phyloP scores from a whole-genome alignment of 2,888 invertebrate species.

The Deilephila elpenor region DNA sequence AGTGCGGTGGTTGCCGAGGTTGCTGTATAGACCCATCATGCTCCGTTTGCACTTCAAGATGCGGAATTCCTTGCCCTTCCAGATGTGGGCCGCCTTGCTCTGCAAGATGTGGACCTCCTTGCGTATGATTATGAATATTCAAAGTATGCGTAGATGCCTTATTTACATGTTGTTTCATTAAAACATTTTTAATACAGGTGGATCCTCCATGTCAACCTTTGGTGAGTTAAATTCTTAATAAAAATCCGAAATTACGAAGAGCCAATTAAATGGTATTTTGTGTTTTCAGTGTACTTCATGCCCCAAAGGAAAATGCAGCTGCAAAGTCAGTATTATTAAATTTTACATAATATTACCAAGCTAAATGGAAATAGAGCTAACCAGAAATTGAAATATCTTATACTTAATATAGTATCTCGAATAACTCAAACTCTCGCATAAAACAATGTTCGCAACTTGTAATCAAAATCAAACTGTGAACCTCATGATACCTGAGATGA shows the following conservation, averaged over 20 bases:
- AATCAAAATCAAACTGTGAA: too few species aligned
- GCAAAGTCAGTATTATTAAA: constrained; percentile 48
- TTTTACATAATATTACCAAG: constrained; percentile 9
- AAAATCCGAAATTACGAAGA: background rate
- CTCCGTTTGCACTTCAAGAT: constrained; percentile 37
- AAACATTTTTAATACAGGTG: constrained; percentile 34
- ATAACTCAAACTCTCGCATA: too few species aligned
- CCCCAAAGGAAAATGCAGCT: constrained; percentile 48
- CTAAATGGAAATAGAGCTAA: too few species aligned
- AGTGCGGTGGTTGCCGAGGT: constrained; percentile 62
- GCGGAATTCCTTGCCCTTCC: background rate
- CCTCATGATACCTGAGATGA: too few species aligned
- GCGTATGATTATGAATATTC: constrained; percentile 42
- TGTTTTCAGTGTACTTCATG: constrained; percentile 48
- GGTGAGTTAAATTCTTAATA: constrained; percentile 38
- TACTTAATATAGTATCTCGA: too few species aligned
- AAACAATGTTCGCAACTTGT: too few species aligned
- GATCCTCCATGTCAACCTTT: constrained; percentile 36
- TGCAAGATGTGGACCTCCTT: constrained; percentile 35
- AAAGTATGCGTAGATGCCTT: background rate
- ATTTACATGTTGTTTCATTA: background rate
- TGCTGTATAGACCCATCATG: constrained; percentile 52
- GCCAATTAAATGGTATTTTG: background rate
- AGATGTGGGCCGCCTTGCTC: constrained; percentile 22
- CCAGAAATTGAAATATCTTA: too few species aligned